Percentiles rank a stretch among this genome's conserved stretches.
phyloP scores from a whole-genome alignment of 2,888 invertebrate species.

The Tetrapedia diversipes region DNA sequence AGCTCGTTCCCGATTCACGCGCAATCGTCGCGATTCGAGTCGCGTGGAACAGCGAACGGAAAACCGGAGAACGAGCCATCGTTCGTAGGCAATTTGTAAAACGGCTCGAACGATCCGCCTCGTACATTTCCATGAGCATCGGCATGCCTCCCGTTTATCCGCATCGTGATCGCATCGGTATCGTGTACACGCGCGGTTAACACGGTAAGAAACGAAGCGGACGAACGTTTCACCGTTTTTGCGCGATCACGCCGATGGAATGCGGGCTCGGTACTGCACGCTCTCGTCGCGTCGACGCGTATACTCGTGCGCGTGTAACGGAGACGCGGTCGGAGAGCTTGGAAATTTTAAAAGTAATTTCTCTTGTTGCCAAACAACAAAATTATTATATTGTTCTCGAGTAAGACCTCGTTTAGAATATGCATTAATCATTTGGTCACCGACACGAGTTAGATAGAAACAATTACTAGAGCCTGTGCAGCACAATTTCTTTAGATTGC shows the following conservation, averaged over 20 bases:
- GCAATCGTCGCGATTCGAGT: neutral
- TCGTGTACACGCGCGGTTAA: slow-evolving; percentile 38
- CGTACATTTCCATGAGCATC: slow-evolving; percentile 38
- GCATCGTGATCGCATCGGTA: slow-evolving; percentile 48
- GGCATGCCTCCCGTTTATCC: slow-evolving; percentile 45
- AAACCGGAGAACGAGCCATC: neutral
- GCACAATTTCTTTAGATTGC: too few relatives aligned
- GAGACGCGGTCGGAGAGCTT: slow-evolving; percentile 7
- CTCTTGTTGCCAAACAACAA: too few relatives aligned
- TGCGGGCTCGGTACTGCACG: slow-evolving; percentile 40
- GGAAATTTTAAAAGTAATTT: too few relatives aligned
- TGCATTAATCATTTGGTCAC: too few relatives aligned
- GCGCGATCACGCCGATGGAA: slow-evolving; percentile 45
- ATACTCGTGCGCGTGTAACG: slow-evolving; percentile 48
- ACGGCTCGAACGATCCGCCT: slow-evolving; percentile 3
- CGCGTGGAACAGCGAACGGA: neutral
- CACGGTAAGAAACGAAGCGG: slow-evolving; percentile 59
- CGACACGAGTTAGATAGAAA: too few relatives aligned
- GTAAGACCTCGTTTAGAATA: too few relatives aligned
- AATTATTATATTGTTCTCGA: too few relatives aligned
- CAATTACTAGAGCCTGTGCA: too few relatives aligned
- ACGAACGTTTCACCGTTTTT: slow-evolving; percentile 64
- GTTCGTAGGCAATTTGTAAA: slow-evolving; percentile 38
- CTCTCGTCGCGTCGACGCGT: slow-evolving; percentile 35
- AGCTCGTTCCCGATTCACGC: too few relatives aligned